phyloP scores from a whole-genome alignment of 2,797 vertebrate genomes.

The Toxotes lorentzi region DNA sequence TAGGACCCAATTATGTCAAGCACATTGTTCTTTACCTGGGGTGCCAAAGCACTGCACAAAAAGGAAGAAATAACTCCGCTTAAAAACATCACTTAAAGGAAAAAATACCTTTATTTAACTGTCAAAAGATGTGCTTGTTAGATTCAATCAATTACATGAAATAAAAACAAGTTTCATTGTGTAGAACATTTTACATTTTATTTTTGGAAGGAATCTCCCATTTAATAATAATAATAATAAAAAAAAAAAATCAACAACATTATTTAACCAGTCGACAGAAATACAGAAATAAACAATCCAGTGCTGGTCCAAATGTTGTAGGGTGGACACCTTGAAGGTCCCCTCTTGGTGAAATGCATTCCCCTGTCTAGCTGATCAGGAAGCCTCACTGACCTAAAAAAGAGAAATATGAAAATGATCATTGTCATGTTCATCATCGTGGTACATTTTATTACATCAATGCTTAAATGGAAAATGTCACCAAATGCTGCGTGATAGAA shows the following conservation, averaged over 20 bases:
- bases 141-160: constrained; percentile 60
- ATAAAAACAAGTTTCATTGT: constrained; percentile 49
- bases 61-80: constrained; percentile 69
- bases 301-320: constrained; percentile 6
- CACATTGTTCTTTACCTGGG: constrained; percentile 71
- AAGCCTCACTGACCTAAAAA: constrained; percentile 50
- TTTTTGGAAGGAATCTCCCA: constrained; percentile 24
- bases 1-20: constrained; percentile 82
- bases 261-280: constrained; percentile 4
- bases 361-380: constrained; percentile 15
- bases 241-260: background rate
- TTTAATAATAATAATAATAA: too few relatives aligned
- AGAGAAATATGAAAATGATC: constrained; percentile 16
- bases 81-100: constrained; percentile 59
- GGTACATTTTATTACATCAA: constrained; percentile 5
- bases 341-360: constrained; percentile 16
- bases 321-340: constrained; percentile 27
- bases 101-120: constrained; percentile 73
- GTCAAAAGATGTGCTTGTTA: constrained; percentile 66
- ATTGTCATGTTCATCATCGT: too few relatives aligned
- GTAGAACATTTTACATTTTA: constrained; percentile 21
- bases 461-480: background rate
- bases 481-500: background rate
- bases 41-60: constrained; percentile 53
- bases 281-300: constrained; percentile 16